Base-by-base conservation (phyloP, 1,140 invertebrate genomes). In the Babylonia areolata region DNA sequence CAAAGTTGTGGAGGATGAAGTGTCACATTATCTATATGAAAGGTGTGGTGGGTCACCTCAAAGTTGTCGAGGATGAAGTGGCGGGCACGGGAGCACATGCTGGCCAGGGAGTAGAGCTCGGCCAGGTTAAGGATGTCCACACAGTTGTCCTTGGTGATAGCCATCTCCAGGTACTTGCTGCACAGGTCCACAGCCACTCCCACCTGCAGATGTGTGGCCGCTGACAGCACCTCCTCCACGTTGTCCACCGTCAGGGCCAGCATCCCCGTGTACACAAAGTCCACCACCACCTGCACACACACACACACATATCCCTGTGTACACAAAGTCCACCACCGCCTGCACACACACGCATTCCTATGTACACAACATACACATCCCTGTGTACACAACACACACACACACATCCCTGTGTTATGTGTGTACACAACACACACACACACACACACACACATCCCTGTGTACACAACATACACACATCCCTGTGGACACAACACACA, bases 101-200 rank as follows among this genome's bases (percentile, higher is more conserved):
- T 64, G 17, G 54, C 80, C n/a, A 94, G 85, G 42, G 91, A 90
- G 85, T 93, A 94, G 31, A 94, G 87, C 69, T 94, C 93, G 20
- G 93, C 90, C 17, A 94, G 84, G 87, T 94, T 94, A 3, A 94
- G 84, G 87, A 94, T 91, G 81, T 93, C 92, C 37, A 94, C 91
- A 91, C 94, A 94, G 84, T 94, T 94, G 54, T 92, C 90, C 12
- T 90, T 88, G 40, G 90, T 93, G 31, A 94, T 91, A 17, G 90
- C 91, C 39, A 88, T 89, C 73, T 93, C 91, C 42, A 94, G 86
- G 85, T 93, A 94, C 83, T 90, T 90, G 85, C 91, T 91, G 85
- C 94, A 94, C 15, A 94, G 89, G 37, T 93, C 91, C 23, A 94
- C 91, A n/a, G 93, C 93, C 87, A 94, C 91, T 51, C 89, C 90